Percentiles rank a stretch among this genome's conserved stretches.
phyloP scores from a whole-genome alignment of 2,113 vertebrate genomes.

The Oriolus oriolus region DNA sequence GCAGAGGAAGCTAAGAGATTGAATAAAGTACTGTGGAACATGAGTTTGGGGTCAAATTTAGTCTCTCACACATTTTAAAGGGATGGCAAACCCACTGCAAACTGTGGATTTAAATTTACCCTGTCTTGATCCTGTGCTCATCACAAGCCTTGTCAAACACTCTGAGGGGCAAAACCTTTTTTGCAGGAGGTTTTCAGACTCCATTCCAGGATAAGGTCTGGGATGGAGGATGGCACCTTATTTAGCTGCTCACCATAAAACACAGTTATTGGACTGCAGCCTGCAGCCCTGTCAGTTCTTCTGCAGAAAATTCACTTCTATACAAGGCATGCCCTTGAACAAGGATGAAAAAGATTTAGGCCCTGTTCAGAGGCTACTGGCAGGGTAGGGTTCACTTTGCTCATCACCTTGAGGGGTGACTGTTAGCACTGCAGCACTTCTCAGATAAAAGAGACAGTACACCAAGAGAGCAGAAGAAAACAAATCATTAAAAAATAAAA shows the following conservation, averaged over 20 bases:
- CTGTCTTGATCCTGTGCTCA: not conserved
- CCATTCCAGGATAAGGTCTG: not conserved
- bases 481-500: not conserved
- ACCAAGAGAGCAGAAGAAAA: not conserved
- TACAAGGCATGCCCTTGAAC: not conserved
- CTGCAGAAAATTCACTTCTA: not conserved
- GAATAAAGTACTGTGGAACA: not conserved
- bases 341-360: not conserved
- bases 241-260: constrained; percentile 3
- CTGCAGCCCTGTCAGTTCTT: not conserved
- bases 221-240: not conserved
- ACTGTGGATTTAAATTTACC: not conserved
- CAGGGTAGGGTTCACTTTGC: not conserved
- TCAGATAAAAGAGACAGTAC: not conserved
- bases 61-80: not conserved
- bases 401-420: not conserved
- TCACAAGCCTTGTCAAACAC: not conserved
- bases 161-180: not conserved
- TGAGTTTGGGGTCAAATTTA: not conserved
- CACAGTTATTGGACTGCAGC: not conserved
- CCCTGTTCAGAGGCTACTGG: not conserved
- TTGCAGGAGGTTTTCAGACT: not conserved
- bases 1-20: not conserved
- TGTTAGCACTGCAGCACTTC: not conserved
- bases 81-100: not conserved